These are phyloP conservation scores for Palaemon carinicauda DNA, from an alignment of 1,140 invertebrate genomes.

Conservation along the genomic window DNA sequence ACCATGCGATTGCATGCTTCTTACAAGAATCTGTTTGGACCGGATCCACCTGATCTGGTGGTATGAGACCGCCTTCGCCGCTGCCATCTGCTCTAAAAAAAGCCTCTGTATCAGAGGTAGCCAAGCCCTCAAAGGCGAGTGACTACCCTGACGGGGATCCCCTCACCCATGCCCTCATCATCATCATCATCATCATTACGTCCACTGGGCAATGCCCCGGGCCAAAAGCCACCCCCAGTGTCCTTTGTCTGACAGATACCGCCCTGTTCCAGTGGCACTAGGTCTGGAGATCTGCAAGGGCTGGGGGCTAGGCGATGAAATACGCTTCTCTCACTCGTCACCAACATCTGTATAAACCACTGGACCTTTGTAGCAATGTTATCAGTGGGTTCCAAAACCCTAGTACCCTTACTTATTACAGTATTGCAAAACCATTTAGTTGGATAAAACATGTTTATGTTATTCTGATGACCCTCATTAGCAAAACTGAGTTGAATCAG, in stretches of 20 bases:
- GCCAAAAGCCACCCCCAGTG: not conserved
- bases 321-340: slow-evolving; percentile 53
- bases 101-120: slow-evolving; percentile 49
- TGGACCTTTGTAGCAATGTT: slow-evolving; percentile 54
- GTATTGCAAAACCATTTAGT: slow-evolving; percentile 32
- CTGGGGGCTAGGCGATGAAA: slow-evolving; percentile 37
- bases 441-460: slow-evolving; percentile 45
- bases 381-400: slow-evolving; percentile 49
- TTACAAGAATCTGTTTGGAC: slow-evolving; percentile 59
- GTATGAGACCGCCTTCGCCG: slow-evolving; percentile 45
- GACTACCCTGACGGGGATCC: slow-evolving; percentile 39
- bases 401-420: slow-evolving; percentile 30
- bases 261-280: slow-evolving; percentile 12
- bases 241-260: not conserved
- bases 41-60: slow-evolving; percentile 58
- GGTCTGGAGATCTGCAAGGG: slow-evolving; percentile 10
- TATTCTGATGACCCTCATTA: slow-evolving; percentile 27
- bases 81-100: not conserved
- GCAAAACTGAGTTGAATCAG: slow-evolving; percentile 14
- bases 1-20: slow-evolving; percentile 54
- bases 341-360: slow-evolving; percentile 53
- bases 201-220: slow-evolving; percentile 48
- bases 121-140: slow-evolving; percentile 34
- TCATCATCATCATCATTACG: slow-evolving; percentile 45
- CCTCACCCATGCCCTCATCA: not conserved